phyloP scores from a whole-genome alignment of 1,140 invertebrate species.

The Pomacea maculata region DNA sequence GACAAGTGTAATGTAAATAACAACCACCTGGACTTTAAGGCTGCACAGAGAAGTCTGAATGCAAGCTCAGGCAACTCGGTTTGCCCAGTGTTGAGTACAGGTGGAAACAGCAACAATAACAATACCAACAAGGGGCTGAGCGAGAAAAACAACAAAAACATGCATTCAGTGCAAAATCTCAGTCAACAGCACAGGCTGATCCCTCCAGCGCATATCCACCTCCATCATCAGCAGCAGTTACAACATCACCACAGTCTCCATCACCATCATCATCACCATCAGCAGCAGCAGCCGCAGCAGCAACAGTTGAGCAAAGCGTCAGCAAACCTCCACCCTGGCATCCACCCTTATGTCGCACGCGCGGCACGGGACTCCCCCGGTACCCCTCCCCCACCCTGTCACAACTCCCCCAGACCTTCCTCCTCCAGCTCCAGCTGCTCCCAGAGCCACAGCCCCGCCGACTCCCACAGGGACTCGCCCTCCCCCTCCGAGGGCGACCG shows the following conservation, averaged over 20 bases:
- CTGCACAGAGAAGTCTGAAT: too few relatives aligned
- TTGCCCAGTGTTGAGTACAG: too few relatives aligned
- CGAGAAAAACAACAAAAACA: not conserved
- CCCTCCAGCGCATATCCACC: not conserved
- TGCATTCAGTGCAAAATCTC: not conserved
- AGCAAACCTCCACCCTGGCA: constrained; percentile 1
- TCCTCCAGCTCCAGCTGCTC: constrained; percentile 46
- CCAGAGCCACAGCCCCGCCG: constrained; percentile 44
- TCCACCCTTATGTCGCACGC: not conserved
- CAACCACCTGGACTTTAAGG: not conserved
- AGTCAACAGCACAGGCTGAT: not conserved
- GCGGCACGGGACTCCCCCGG: too few relatives aligned
- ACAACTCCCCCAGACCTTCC: constrained; percentile 34
- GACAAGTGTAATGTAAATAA: not conserved
- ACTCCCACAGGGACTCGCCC: constrained; percentile 45
- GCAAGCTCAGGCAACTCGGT: too few relatives aligned
- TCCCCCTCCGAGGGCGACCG: constrained; percentile 19
- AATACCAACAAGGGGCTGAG: not conserved
- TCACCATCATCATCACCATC: not conserved
- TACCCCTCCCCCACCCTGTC: not conserved
- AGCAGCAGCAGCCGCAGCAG: not conserved
- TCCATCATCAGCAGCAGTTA: too few relatives aligned
- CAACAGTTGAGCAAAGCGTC: constrained; percentile 5
- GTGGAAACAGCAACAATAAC: not conserved
- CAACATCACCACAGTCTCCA: not conserved